Evolutionary conservation across 2,797 vertebrate genomes (phyloP).

Genomic region (Pangasius macronema): DNA sequence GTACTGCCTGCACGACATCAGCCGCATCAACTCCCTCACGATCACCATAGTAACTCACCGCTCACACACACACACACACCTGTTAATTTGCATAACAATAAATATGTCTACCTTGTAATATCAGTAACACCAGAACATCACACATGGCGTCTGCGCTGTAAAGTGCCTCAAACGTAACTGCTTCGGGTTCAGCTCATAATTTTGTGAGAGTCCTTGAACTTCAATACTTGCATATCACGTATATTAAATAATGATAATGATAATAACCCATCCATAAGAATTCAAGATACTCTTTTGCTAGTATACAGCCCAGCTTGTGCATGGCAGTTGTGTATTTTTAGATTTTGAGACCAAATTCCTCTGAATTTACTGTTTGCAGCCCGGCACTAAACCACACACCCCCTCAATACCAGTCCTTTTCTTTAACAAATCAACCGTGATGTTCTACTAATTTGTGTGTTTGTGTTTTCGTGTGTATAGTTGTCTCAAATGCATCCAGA

Average conservation of each 20-base stretch:
- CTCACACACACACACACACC: neutral
- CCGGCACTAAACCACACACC: neutral
- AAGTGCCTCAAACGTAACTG: neutral
- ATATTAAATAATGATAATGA: neutral
- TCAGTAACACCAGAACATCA: neutral
- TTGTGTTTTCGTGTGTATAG: slow-evolving; percentile 64
- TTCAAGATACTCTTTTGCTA: neutral
- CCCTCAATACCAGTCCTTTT: neutral
- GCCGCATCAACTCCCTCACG: slow-evolving; percentile 82
- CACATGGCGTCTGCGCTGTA: neutral
- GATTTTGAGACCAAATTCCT: neutral
- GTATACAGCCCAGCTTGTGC: neutral
- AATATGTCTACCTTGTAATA: neutral
- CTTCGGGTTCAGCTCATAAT: neutral
- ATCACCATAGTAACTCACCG: slow-evolving; percentile 77
- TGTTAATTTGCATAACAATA: neutral
- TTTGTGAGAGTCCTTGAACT: neutral
- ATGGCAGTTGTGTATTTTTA: neutral
- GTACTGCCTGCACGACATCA: slow-evolving; percentile 89
- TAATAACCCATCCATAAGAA: neutral
- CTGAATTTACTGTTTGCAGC: neutral
- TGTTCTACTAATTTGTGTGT: neutral
- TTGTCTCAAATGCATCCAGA: slow-evolving; percentile 89
- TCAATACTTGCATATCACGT: neutral
- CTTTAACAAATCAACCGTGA: neutral